Percentiles rank a stretch among this genome's conserved stretches.
phyloP scores from a whole-genome alignment of 1,140 invertebrate genomes.

The Tetramorium alpestre region DNA sequence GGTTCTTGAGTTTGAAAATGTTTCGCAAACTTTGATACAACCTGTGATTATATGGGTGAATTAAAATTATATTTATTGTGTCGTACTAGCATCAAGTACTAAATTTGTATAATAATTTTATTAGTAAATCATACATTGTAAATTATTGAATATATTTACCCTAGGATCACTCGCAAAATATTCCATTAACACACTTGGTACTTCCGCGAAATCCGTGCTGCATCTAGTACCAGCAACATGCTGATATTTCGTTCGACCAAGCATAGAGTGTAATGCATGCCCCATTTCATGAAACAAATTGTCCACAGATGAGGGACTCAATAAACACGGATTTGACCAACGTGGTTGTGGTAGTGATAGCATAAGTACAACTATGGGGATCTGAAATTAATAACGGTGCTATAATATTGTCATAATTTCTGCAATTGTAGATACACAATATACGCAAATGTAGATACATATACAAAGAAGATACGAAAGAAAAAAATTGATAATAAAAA shows the following conservation, averaged over 20 bases:
- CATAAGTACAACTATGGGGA: constrained; percentile 97
- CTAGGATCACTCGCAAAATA: constrained; percentile 97
- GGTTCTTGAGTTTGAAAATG: constrained; percentile 96
- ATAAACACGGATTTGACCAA: constrained; percentile 91
- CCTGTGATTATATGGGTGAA: constrained; percentile 84
- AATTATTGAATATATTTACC: constrained; percentile 84
- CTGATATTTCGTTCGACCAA: constrained; percentile 97
- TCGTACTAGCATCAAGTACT: background rate
- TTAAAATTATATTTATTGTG: constrained; percentile 13
- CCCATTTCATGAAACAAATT: constrained; percentile 99
- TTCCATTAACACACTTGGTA: constrained; percentile 99
- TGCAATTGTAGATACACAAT: background rate
- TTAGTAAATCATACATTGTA: background rate
- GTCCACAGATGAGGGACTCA: constrained; percentile 94
- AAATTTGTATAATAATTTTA: constrained; percentile 41
- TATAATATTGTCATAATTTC: background rate
- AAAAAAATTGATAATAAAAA: constrained; percentile 20
- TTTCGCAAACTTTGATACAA: constrained; percentile 94
- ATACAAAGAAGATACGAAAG: background rate
- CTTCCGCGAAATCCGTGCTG: constrained; percentile 99
- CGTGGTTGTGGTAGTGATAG: constrained; percentile 92
- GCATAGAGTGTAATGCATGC: constrained; percentile 99
- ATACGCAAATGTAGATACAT: background rate
- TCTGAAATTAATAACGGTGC: constrained; percentile 85
- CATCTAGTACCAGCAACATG: constrained; percentile 99